Base-by-base conservation (phyloP, 2,797 vertebrate species). In the Phoxinus dragarum region DNA sequence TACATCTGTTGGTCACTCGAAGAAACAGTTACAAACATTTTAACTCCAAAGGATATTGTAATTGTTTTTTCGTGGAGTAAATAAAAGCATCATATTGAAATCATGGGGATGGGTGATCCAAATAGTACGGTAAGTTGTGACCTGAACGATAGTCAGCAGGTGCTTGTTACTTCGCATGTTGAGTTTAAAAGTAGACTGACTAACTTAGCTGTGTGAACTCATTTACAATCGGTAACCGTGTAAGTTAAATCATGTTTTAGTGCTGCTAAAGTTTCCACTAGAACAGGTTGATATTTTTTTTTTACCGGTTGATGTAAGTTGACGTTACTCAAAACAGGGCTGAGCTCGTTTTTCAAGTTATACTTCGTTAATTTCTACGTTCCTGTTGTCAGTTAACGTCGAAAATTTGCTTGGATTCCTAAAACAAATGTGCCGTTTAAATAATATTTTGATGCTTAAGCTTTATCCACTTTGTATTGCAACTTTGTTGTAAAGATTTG, bases 41-140 rank as follows among this genome's bases (percentile, higher is more conserved):
- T 4, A 61, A 72, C 27, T 79, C 6, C 2, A 40, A 73, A 49
- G 38, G 34, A 64, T 23, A n/a, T 21, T 31, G 4, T 5, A 42
- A 16, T 34, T 10, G 12, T 78, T 69, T 19, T 38, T 23, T 52
- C 5, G 54, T 31, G 31, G 31, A 49, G 16, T 61, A 21, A 73
- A 23, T 78, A 59, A 2, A 68, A 77, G 3, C 36, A 61, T 2
- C 47, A 44, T 7, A 54, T 5, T 21, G 12, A 61, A 16, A 75
- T n/a, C 6, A 90, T 90, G 89, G 89, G 88, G 66, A 1, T 90
- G 2, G 84, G 77, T 61, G 90, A 90, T 84, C 90, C 87, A 4
- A 84, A 89, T 56, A 80, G 54, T 31, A 56, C 84, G 87, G 90
- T 90, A 76, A 80, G 86, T 79, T 34, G 44, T 12, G 16, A 34